Base-by-base conservation (phyloP, 2,113 vertebrate species). In the Marmota flaviventris region DNA sequence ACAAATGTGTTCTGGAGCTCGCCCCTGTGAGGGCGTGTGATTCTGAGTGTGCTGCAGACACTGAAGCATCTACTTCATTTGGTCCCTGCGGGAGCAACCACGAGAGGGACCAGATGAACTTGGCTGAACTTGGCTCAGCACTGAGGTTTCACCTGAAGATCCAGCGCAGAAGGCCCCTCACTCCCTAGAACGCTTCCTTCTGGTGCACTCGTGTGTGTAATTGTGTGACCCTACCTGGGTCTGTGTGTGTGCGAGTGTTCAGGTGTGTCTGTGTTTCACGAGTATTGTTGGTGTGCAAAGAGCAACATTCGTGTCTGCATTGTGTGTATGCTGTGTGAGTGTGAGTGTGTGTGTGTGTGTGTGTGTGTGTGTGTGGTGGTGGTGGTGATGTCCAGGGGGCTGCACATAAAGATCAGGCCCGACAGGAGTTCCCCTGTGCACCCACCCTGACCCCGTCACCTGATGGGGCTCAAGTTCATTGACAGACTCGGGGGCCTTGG, bases 151-250 rank as follows among this genome's bases (percentile, higher is more conserved):
- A 65, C 16, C 3, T 0, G 37, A 77, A 22, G 61, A n/a, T 27
- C 11, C 25, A 29, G 29, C 2, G 11, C 5, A 20, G 7, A 20
- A 39, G 58, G 24, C 73, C 13, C 76, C 67, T 51, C 1, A 0
- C 29, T 37, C 72, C 22, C 65, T 0, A 56, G 72, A 16, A 29
- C 2, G 16, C 10, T 34, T 9, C 39, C 56, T 32, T 63, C 9
- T 45, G 9, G 56, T 2, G 11, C 9, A 0, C 10, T 8, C 22
- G 32, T 0, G 32, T 2, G 22, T 82, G 25, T 25, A 14, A n/a
- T n/a, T 4, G n/a, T 20, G 22, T 20, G 51, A 25, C 25, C 51
- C 70, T 27, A 13, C 53, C 20, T 63, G 70, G 4, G 14, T 61
- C 16, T 42, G 39, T 6, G 70, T 18, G n/a, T 8, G 24, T 56